phyloP scores from a whole-genome alignment of 2,888 invertebrate genomes.

The Acanthococcus lagerstroemiae region DNA sequence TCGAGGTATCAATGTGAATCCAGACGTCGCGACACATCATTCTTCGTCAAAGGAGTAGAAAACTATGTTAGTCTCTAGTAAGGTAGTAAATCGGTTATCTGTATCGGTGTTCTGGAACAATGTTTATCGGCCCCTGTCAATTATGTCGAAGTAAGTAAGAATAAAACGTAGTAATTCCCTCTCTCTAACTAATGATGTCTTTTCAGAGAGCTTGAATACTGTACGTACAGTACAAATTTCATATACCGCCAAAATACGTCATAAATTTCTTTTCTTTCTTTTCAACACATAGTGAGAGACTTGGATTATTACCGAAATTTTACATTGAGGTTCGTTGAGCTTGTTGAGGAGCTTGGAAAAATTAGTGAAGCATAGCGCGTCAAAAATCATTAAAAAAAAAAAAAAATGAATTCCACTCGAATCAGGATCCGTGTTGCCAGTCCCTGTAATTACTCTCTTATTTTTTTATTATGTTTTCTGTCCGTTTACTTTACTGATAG shows the following conservation, averaged over 20 bases:
- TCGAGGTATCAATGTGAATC: conserved; percentile 10
- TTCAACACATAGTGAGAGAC: not conserved
- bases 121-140: not conserved
- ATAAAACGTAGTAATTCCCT: not conserved
- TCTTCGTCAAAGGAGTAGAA: conserved; percentile 1
- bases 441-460: not conserved
- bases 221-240: not conserved
- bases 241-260: not conserved
- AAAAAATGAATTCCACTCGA: not conserved
- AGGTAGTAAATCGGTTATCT: not conserved
- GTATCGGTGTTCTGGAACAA: not conserved
- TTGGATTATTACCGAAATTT: not conserved
- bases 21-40: conserved; percentile 12
- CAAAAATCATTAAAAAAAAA: not conserved
- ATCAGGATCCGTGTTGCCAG: not conserved
- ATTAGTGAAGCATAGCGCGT: not conserved
- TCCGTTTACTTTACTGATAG: not conserved
- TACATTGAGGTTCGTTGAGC: not conserved
- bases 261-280: not conserved
- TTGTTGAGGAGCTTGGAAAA: not conserved
- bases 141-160: not conserved
- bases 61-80: not conserved
- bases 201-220: not conserved
- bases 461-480: not conserved
- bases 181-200: not conserved